Percentiles rank a stretch among this genome's conserved stretches.
These are phyloP conservation scores for Eretmocerus hayati DNA, from an alignment of 2,888 invertebrate genomes.

Conservation along the genomic window DNA sequence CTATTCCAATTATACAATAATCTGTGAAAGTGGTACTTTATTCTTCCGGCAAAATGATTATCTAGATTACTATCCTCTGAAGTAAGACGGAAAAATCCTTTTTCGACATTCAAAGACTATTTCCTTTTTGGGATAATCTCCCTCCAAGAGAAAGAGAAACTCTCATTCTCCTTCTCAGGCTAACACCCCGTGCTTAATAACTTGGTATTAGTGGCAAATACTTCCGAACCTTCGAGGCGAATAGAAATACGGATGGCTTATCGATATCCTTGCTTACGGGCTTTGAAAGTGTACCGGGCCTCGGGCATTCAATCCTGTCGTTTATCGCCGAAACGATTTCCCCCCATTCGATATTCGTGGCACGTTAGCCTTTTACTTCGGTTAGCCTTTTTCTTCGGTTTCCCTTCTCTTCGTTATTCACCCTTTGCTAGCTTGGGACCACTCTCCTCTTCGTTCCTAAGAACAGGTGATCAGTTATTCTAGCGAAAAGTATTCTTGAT, in stretches of 20 bases:
- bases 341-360: slow-evolving; percentile 37
- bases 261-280: slow-evolving; percentile 27
- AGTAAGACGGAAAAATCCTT: no score
- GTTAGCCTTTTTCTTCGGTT: slow-evolving; percentile 14
- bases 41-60: no score
- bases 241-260: slow-evolving; percentile 33
- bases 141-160: slow-evolving; percentile 11
- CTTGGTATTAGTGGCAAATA: slow-evolving; percentile 26
- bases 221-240: slow-evolving; percentile 15
- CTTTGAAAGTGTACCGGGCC: slow-evolving; percentile 24
- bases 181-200: slow-evolving; percentile 22
- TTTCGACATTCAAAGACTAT: no score
- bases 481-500: slow-evolving; percentile 14
- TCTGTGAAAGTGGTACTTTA: no score
- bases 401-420: slow-evolving; percentile 13
- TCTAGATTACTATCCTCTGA: no score
- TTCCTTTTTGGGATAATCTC: no score
- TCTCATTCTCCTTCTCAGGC: not conserved
- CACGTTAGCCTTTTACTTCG: slow-evolving; percentile 26
- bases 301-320: slow-evolving; percentile 36
- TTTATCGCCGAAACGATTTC: slow-evolving; percentile 37
- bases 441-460: not conserved
- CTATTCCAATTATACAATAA: no score
- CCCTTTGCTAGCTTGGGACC: slow-evolving; percentile 12
- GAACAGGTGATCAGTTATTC: slow-evolving; percentile 8